A percentile compares a stretch with the other conserved stretches of the same genome.
phyloP scores from a whole-genome alignment of 2,113 vertebrate species.

The Agelaius tricolor region DNA sequence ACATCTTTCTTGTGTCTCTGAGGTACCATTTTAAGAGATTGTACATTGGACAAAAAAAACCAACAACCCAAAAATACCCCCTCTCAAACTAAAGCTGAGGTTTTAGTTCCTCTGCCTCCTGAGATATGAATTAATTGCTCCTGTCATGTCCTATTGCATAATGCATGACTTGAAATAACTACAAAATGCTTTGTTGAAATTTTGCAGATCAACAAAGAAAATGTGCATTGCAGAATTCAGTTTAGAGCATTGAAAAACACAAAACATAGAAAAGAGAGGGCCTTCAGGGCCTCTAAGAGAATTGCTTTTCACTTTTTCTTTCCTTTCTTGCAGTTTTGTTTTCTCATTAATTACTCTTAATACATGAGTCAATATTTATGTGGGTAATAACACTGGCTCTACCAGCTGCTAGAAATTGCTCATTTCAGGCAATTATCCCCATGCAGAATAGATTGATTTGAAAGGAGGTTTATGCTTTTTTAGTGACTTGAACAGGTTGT shows the following conservation, averaged over 20 bases:
- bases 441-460: neutral
- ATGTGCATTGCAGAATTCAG: neutral
- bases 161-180: conserved; percentile 22
- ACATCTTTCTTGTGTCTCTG: neutral
- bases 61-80: neutral
- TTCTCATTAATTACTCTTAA: conserved; percentile 1
- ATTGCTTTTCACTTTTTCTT: neutral
- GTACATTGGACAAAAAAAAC: neutral
- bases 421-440: neutral
- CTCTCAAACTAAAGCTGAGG: neutral
- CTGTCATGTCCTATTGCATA: neutral
- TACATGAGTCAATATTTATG: neutral
- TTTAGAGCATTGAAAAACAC: neutral
- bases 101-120: neutral
- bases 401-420: neutral
- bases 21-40: neutral
- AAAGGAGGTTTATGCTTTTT: neutral
- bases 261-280: neutral
- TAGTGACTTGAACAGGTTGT: neutral
- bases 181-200: neutral
- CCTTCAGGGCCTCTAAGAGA: neutral
- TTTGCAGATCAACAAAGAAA: neutral
- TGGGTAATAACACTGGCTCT: neutral
- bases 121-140: neutral
- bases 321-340: neutral